Evolutionary conservation across 2,113 vertebrate genomes (phyloP), one percentile per base, ranked within the genome.

Genomic region (Oreochromis tanganicae): DNA sequence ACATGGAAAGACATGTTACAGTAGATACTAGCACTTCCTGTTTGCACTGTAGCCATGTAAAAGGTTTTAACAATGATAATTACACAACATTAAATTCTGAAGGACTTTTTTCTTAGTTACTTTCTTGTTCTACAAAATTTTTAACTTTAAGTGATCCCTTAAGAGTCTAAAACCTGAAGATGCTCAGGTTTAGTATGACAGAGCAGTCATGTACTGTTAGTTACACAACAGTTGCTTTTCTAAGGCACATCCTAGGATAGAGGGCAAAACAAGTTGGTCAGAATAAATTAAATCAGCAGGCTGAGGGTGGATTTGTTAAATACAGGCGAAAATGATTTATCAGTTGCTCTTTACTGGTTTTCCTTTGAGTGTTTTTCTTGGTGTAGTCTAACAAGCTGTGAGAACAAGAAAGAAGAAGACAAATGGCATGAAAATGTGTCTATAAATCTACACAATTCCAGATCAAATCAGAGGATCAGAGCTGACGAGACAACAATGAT

Each of bases 201-300:
- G 19, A 68, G 63, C 19, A 68, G 98, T 98, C 94, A 99, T 12
- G 9, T 99, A 96, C 98, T 99, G 96, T 99, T 99, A 55, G 98
- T 99, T 93, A 99, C 98, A 96, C 98, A 99, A 93, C 98, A 98
- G 94, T 99, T 99, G 96, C 98, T 99, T 97, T 99, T 99, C 98
- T 99, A 93, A 99, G 98, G 96, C 98, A 99, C 98, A 99, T 99
- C 98, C 98, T 99, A 97, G 98, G 98, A 99, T 98, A 98, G 97
- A 99, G 97, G 97, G 97, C 97, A 97, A 96, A 97, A 97, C 97
- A 97, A 97, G 98, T 98, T 99, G 97, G 96, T 99, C 97, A 99
- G 98, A 97, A 97, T 92, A 95, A 86, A 93, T 91, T 56, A 91
- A 81, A 87, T 83, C 56, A 79, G 61, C 80, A 59, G 68, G 19